Evolutionary conservation across 2,113 vertebrate species (phyloP).

Genomic region (Patagioenas fasciata): DNA sequence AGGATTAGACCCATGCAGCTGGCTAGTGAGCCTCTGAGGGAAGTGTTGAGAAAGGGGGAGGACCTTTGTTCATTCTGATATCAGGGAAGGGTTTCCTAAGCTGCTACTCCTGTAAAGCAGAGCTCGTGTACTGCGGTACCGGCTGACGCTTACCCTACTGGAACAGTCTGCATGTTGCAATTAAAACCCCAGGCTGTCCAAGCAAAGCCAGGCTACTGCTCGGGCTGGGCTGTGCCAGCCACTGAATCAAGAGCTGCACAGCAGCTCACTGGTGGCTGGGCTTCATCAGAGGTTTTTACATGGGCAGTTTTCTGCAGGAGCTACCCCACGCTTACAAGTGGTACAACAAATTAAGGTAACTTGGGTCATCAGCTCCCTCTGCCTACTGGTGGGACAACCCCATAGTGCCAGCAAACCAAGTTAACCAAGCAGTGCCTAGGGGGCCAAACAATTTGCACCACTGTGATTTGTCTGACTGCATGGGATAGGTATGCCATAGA

Average conservation of each 20-base stretch:
- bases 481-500: not conserved
- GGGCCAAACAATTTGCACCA: not conserved
- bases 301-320: not conserved
- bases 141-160: not conserved
- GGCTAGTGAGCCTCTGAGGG: not conserved
- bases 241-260: not conserved
- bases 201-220: not conserved
- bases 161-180: not conserved
- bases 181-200: not conserved
- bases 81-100: not conserved
- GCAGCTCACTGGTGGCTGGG: not conserved
- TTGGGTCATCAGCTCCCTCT: not conserved
- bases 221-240: accelerated
- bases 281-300: not conserved
- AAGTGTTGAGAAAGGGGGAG: not conserved
- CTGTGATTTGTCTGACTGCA: not conserved
- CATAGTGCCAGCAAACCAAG: not conserved
- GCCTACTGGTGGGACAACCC: not conserved
- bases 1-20: not conserved
- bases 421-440: not conserved
- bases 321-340: not conserved
- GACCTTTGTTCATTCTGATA: not conserved
- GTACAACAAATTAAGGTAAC: not conserved
- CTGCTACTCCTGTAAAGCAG: not conserved
- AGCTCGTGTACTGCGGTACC: accelerated